Conservation (phyloP, 1,140 invertebrate species). For the Diplogasteroides magnus region DNA sequence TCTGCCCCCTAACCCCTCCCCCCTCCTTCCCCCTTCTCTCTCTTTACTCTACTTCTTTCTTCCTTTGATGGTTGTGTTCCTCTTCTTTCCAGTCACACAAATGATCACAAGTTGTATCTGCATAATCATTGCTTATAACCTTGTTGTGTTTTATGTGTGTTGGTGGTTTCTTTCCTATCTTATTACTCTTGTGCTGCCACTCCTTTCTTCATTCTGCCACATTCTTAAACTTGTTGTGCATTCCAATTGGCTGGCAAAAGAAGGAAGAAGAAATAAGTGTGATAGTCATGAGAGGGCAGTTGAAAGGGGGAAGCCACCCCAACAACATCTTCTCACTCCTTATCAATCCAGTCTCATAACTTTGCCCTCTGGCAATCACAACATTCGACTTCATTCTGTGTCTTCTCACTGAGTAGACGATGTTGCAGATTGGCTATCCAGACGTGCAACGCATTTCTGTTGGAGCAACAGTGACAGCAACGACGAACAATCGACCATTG, state of each 20-base stretch:
- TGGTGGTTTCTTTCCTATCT: too few relatives aligned
- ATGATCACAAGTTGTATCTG: too few relatives aligned
- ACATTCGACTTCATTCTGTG: constrained; percentile 6
- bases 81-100: too few relatives aligned
- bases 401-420: too few relatives aligned
- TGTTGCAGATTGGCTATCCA: constrained; percentile 75
- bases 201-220: constrained; percentile 1
- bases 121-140: too few relatives aligned
- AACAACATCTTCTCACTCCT: neutral
- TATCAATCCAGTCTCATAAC: constrained; percentile 6
- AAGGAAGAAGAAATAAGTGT: neutral
- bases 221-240: constrained; percentile 9
- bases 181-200: constrained; percentile 3
- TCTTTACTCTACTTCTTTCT: neutral
- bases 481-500: neutral
- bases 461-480: neutral
- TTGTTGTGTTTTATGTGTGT: too few relatives aligned
- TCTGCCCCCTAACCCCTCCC: neutral
- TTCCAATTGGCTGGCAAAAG: neutral
- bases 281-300: neutral
- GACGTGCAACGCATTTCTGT: constrained; percentile 59
- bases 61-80: too few relatives aligned
- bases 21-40: constrained; percentile 23
- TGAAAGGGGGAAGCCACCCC: neutral
- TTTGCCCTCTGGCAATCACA: neutral